Conservation (phyloP, 1,140 invertebrate species). For the Stegodyphus dumicola region DNA sequence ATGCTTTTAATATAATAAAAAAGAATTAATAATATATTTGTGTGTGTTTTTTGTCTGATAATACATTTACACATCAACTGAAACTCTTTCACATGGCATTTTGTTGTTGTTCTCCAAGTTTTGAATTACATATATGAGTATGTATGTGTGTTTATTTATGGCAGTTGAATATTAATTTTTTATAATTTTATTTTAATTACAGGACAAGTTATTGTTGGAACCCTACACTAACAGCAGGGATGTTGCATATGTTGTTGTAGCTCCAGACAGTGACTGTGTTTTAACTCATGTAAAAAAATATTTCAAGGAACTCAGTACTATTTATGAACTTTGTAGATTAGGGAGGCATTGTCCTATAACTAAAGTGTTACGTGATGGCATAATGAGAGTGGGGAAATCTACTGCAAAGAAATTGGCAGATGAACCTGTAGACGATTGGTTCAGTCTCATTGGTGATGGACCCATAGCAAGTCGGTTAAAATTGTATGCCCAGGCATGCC, state of each 20-base stretch:
- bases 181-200: slow-evolving; percentile 35
- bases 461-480: slow-evolving; percentile 83
- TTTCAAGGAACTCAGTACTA: slow-evolving; percentile 91
- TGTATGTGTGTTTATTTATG: no score
- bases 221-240: slow-evolving; percentile 93
- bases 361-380: slow-evolving; percentile 72
- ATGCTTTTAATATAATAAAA: no score
- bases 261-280: slow-evolving; percentile 90
- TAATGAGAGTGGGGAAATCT: slow-evolving; percentile 84
- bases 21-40: no score
- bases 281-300: slow-evolving; percentile 82
- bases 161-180: not conserved
- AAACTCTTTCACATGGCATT: no score
- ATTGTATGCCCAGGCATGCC: slow-evolving; percentile 83
- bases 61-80: no score
- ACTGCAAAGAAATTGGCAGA: slow-evolving; percentile 74
- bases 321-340: slow-evolving; percentile 80
- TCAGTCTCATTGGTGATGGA: slow-evolving; percentile 79
- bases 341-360: slow-evolving; percentile 64
- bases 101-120: no score
- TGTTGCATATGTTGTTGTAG: slow-evolving; percentile 92
- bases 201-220: slow-evolving; percentile 90
- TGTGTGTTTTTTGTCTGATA: no score
- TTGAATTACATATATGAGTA: no score
- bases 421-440: slow-evolving; percentile 90